Evolutionary conservation across 2,888 invertebrate genomes (phyloP).

Genomic region (Erpobdella octoculata): DNA sequence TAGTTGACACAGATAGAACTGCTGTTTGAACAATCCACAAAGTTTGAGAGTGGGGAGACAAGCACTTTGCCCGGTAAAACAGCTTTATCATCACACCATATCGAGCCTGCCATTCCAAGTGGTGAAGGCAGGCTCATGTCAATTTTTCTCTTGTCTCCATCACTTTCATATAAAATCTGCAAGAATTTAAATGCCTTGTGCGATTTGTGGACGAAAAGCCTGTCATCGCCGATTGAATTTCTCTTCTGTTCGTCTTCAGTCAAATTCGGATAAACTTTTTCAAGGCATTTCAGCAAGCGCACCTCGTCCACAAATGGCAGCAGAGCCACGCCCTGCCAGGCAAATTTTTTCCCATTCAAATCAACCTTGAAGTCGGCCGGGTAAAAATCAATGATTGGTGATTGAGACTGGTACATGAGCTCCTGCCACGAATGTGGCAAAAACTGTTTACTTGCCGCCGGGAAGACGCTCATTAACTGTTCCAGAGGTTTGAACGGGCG

Average conservation of each 20-base stretch:
- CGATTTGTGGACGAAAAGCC: constrained; percentile 71
- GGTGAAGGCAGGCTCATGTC: constrained; percentile 63
- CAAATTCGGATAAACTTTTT: constrained; percentile 69
- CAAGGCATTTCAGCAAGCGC: constrained; percentile 71
- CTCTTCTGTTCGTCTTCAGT: constrained; percentile 71
- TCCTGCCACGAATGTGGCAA: constrained; percentile 85
- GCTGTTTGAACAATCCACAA: constrained; percentile 42
- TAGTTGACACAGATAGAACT: constrained; percentile 60
- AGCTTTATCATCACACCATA: constrained; percentile 66
- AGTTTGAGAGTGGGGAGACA: constrained; percentile 41
- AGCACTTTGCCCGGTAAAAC: constrained; percentile 50
- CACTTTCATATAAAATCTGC: constrained; percentile 63
- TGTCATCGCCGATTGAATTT: constrained; percentile 78
- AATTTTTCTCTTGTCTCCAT: constrained; percentile 35
- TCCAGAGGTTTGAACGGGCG: constrained; percentile 91
- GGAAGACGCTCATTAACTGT: constrained; percentile 98
- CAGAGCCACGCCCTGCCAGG: constrained; percentile 92
- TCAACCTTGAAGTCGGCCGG: constrained; percentile 93
- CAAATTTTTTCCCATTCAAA: constrained; percentile 96
- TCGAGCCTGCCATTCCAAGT: constrained; percentile 75
- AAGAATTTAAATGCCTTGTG: constrained; percentile 68
- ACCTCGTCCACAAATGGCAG: constrained; percentile 94
- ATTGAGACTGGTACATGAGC: constrained; percentile 69
- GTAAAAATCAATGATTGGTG: constrained; percentile 95
- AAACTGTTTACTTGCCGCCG: constrained; percentile 87